Base-by-base conservation (phyloP, 2,797 vertebrate species). In the Decapterus maruadsi region DNA sequence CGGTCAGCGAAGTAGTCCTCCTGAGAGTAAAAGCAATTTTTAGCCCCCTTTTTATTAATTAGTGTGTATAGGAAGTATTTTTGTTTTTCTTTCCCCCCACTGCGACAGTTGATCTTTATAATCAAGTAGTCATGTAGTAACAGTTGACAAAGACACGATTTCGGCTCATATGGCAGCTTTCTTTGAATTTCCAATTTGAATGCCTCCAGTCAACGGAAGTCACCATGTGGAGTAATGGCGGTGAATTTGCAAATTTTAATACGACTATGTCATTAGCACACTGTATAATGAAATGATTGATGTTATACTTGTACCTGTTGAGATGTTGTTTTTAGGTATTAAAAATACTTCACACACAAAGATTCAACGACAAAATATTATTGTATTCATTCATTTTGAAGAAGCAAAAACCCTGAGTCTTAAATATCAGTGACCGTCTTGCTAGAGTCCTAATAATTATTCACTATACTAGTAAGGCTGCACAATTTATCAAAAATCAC, bases 161-260 rank as follows among this genome's bases (percentile, higher is more conserved):
- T 54, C 79, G 54, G 68, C 70, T 81, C 60, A 58, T 56, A 63
- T 60, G 88, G 91, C 90, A 91, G 88, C 87, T 75, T 83, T 78
- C 34, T 77, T 63, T 70, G 14, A 75, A 48, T 87, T 77, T 76
- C 51, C 57, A 83, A 70, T 61, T 26, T 82, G 73, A 90, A 82
- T 84, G 72, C 75, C 65, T 80, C 77, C 22, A 84, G 67, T 85
- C 85, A 86, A 87, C 7, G 17, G 55, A 71, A 81, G 43, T 89
- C 64, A 72, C 65, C 17, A 80, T 77, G 43, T 80, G 60, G 68
- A 82, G 46, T 77, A n/a, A 56, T 63, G 56, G 68, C 86, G 63
- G 58, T 83, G 75, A 72, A 55, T 81, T 69, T 74, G 51, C 38
- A 38, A n/a, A 20, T 68, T 82, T 77, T 66, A 17, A 68, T 68